Conservation (phyloP, 2,113 vertebrate species). For the Phaethon lepturus region DNA sequence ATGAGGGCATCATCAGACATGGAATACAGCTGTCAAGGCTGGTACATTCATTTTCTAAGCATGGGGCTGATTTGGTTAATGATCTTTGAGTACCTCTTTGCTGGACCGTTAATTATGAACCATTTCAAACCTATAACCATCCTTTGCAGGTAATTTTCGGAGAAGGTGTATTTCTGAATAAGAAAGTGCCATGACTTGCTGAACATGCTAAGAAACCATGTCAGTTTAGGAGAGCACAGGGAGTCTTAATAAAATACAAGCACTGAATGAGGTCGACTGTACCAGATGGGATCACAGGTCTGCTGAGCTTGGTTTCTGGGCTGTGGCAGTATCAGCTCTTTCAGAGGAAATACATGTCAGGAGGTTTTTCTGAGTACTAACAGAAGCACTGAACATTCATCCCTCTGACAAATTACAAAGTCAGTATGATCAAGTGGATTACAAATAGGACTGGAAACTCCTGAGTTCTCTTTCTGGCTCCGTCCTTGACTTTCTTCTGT, state of each 20-base stretch:
- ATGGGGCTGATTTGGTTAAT: not conserved
- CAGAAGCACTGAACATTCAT: not conserved
- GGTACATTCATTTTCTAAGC: slow-evolving; percentile 26
- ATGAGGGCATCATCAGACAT: slow-evolving; percentile 71
- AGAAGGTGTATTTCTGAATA: not conserved
- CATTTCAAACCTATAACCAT: not conserved
- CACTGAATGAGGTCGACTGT: no score
- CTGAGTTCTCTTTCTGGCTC: not conserved
- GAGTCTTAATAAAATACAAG: not conserved
- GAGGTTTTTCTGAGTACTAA: not conserved
- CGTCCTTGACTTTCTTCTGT: not conserved
- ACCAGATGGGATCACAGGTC: fast-evolving
- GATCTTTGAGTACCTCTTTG: not conserved
- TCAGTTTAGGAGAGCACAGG: not conserved
- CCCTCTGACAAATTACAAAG: not conserved
- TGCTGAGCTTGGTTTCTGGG: not conserved
- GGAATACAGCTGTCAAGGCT: slow-evolving; percentile 70
- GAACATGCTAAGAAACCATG: not conserved
- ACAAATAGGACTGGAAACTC: slow-evolving; percentile 24
- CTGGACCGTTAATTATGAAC: not conserved
- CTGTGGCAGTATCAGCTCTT: not conserved
- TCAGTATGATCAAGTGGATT: not conserved
- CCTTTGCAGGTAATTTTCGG: not conserved
- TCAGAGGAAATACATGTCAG: not conserved
- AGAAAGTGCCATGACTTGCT: not conserved